Conservation (phyloP, 2,888 invertebrate species). For the Netelia fuscicornis region DNA sequence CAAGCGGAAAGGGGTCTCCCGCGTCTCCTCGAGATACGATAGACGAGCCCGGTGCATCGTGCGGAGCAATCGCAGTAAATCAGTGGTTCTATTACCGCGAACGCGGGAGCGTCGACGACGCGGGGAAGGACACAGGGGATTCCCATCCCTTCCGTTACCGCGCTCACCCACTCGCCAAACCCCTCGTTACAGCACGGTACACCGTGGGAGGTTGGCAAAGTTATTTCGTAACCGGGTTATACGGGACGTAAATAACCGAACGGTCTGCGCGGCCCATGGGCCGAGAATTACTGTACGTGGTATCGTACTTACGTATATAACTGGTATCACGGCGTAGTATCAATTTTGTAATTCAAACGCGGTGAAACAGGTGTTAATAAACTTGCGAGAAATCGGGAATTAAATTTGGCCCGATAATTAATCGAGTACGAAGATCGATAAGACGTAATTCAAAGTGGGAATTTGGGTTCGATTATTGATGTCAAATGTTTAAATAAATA, state of each 20-base stretch:
- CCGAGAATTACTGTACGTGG: slow-evolving; percentile 14
- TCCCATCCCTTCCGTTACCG: background rate
- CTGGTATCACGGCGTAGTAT: slow-evolving; percentile 28
- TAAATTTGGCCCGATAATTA: background rate
- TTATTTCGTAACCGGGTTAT: slow-evolving; percentile 63
- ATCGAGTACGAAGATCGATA: background rate
- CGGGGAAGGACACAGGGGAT: slow-evolving; percentile 40
- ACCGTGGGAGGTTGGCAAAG: slow-evolving; percentile 48
- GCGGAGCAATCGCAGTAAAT: slow-evolving; percentile 73
- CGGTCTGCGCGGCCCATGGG: slow-evolving; percentile 1
- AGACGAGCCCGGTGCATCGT: slow-evolving; percentile 58
- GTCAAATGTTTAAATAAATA: too few species aligned
- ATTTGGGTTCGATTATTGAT: too few species aligned
- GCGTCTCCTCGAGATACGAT: slow-evolving; percentile 63
- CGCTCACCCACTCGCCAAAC: too few species aligned
- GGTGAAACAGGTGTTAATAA: slow-evolving; percentile 29
- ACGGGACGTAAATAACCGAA: slow-evolving; percentile 72
- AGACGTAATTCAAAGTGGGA: background rate
- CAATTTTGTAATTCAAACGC: slow-evolving; percentile 6
- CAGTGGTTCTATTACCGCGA: slow-evolving; percentile 75
- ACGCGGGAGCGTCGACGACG: slow-evolving; percentile 63
- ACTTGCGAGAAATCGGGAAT: slow-evolving; percentile 1
- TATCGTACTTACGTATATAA: slow-evolving; percentile 20
- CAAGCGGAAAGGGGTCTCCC: slow-evolving; percentile 65
- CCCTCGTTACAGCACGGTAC: background rate